Evolutionary conservation across 2,888 invertebrate genomes (phyloP).

Genomic region (Augochlorella aurata): DNA sequence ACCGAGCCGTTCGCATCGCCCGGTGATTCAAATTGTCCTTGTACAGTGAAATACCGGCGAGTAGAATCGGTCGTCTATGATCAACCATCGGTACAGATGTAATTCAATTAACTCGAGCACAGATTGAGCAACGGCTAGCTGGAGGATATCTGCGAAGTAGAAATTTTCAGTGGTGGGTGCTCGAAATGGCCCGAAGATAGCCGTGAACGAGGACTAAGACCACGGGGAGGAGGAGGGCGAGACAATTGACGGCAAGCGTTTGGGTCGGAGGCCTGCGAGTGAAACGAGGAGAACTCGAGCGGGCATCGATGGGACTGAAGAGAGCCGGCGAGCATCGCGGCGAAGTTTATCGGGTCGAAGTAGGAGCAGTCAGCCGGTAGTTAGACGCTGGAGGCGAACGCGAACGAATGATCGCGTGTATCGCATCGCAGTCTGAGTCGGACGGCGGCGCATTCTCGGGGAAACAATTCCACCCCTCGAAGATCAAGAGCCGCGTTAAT

Average conservation of each 20-base stretch:
- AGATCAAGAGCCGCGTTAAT: constrained; percentile 50
- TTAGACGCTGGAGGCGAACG: not conserved
- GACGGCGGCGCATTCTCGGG: constrained; percentile 12
- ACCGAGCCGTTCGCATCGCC: no score
- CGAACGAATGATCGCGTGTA: not conserved
- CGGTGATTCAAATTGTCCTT: no score
- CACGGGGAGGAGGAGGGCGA: no score
- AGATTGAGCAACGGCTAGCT: no score
- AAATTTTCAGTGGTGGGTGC: not conserved
- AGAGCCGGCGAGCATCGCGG: not conserved
- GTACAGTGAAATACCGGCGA: no score
- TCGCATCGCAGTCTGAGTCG: not conserved
- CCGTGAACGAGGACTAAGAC: not conserved
- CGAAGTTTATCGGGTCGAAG: not conserved
- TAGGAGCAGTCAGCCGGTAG: not conserved
- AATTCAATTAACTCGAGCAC: no score
- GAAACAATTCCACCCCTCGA: constrained; percentile 9
- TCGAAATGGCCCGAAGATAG: not conserved
- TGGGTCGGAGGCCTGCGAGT: not conserved
- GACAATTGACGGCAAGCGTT: no score
- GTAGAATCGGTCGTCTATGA: no score
- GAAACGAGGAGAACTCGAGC: not conserved
- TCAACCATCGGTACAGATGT: no score
- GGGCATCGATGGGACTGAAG: not conserved
- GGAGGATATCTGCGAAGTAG: not conserved